Evolutionary conservation across 1,140 invertebrate species (phyloP).

Genomic region (Bathynomus jamesi): DNA sequence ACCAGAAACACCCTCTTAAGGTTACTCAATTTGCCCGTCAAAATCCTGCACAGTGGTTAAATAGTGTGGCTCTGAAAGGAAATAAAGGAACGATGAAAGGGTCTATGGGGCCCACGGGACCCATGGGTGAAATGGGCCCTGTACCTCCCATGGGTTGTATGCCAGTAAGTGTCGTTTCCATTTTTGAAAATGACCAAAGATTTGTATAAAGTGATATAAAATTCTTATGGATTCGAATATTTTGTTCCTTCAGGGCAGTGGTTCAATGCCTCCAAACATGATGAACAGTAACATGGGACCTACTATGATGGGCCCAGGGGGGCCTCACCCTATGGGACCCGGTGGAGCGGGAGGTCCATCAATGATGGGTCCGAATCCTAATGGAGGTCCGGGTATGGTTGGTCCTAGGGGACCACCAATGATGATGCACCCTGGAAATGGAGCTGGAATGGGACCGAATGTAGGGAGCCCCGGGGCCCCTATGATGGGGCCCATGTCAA

Average conservation of each 20-base stretch:
- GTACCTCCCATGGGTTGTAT: conserved; percentile 4
- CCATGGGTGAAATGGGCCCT: conserved; percentile 23
- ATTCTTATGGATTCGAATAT: no score
- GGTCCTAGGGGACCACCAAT: conserved; percentile 29
- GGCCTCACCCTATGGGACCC: conserved; percentile 13
- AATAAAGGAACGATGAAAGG: conserved; percentile 20
- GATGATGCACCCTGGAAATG: conserved; percentile 21
- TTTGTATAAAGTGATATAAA: no score
- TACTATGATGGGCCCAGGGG: conserved; percentile 36
- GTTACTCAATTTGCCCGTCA: conserved; percentile 72
- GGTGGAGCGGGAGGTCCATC: conserved; percentile 21
- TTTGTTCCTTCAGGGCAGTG: no score
- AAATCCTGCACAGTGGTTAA: conserved; percentile 42
- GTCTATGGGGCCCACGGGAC: conserved; percentile 20
- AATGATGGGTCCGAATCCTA: conserved; percentile 36
- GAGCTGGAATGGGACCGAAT: conserved; percentile 12
- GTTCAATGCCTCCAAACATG: conserved; percentile 3
- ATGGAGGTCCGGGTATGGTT: conserved; percentile 28
- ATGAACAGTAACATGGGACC: conserved; percentile 18
- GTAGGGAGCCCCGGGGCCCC: conserved; percentile 29
- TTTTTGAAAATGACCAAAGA: no score
- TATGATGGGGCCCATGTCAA: conserved; percentile 37
- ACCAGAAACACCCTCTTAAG: conserved; percentile 79
- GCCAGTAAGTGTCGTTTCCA: no score
- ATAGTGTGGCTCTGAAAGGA: conserved; percentile 38